Percentiles rank a stretch among this genome's conserved stretches.
Conservation (phyloP, 2,797 vertebrate genomes). For the Dromococcyx pavoninus region DNA sequence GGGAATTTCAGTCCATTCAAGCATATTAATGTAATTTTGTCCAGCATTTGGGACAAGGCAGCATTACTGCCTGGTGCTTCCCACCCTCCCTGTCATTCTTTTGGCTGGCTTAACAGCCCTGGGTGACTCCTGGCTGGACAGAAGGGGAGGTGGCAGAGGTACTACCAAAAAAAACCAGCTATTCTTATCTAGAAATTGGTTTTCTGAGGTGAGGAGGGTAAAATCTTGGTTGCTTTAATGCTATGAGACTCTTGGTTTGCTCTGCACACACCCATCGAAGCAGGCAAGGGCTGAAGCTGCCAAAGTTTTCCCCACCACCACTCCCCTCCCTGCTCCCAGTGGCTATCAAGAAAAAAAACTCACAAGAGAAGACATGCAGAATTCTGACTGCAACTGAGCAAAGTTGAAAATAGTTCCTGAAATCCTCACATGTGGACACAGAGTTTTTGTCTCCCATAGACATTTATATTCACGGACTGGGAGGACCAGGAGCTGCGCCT, state of each 20-base stretch:
- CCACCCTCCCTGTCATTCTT: neutral
- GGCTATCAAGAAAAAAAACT: neutral
- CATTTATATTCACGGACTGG: constrained; percentile 93
- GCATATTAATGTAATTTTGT: neutral
- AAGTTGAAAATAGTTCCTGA: neutral
- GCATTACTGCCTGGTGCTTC: neutral
- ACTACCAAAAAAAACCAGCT: neutral
- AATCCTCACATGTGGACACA: neutral
- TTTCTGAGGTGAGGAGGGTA: neutral
- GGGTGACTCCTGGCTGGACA: neutral
- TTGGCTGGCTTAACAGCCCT: neutral
- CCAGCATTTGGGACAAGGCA: neutral
- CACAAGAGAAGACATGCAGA: neutral
- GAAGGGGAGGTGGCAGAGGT: neutral
- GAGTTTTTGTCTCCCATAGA: constrained; percentile 75
- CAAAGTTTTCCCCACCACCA: neutral
- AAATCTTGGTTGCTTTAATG: neutral
- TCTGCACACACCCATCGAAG: neutral
- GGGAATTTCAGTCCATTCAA: neutral
- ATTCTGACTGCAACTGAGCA: neutral
- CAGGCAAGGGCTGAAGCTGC: neutral
- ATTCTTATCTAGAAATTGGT: neutral
- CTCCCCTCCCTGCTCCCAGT: rapidly evolving
- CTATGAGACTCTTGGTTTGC: neutral
- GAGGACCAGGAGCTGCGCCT: constrained; percentile 86